Percentiles rank a stretch among this genome's conserved stretches.
Conservation (phyloP, 1,140 invertebrate genomes). For the Vanessa tameamea region DNA sequence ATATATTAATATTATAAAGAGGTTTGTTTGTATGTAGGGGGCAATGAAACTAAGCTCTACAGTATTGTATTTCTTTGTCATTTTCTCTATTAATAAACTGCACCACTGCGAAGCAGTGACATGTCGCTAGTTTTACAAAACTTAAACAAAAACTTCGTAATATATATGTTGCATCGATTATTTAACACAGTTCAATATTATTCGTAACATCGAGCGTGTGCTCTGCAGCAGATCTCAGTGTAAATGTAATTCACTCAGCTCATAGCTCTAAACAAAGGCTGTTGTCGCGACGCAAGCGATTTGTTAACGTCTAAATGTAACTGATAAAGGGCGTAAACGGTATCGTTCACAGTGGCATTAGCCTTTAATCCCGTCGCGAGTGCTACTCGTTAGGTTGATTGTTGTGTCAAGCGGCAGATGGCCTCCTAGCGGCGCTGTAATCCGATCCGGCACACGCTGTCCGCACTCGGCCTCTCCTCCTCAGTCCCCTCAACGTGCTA, state of each 20-base stretch:
- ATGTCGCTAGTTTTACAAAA: too few relatives aligned
- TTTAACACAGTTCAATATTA: too few relatives aligned
- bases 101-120: too few relatives aligned
- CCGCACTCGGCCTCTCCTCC: constrained; percentile 36
- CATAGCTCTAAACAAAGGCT: constrained; percentile 72
- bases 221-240: neutral
- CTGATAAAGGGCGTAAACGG: constrained; percentile 72
- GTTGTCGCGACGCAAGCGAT: constrained; percentile 72
- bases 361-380: constrained; percentile 75
- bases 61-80: too few relatives aligned
- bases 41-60: too few relatives aligned
- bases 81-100: too few relatives aligned
- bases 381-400: constrained; percentile 76
- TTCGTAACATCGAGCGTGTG: neutral
- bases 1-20: too few relatives aligned
- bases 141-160: too few relatives aligned
- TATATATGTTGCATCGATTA: too few relatives aligned
- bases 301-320: constrained; percentile 74
- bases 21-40: too few relatives aligned
- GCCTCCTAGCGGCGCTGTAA: constrained; percentile 55
- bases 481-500: neutral
- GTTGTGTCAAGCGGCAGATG: constrained; percentile 73
- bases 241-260: constrained; percentile 74
- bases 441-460: constrained; percentile 63
- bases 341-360: constrained; percentile 75